Evolutionary conservation across 2,888 invertebrate genomes (phyloP).

Genomic region (Dasysyrphus albostriatus): DNA sequence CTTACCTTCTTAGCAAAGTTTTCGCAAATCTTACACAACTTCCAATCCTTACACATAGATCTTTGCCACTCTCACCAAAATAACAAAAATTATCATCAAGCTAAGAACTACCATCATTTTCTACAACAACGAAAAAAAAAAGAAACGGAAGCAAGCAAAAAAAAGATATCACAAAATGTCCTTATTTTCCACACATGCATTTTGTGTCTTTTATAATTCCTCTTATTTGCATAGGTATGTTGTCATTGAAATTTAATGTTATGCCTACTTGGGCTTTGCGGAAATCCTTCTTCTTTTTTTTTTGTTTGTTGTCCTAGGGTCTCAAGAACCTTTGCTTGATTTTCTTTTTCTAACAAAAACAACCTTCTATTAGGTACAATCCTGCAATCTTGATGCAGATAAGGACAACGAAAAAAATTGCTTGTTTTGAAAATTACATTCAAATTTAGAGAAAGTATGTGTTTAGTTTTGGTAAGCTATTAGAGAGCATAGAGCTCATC

Average conservation of each 20-base stretch:
- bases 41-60: slow-evolving; percentile 50
- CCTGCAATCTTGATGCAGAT: slow-evolving; percentile 69
- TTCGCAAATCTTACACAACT: slow-evolving; percentile 42
- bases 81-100: slow-evolving; percentile 51
- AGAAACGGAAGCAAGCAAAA: not conserved
- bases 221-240: slow-evolving; percentile 73
- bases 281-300: slow-evolving; percentile 30
- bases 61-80: slow-evolving; percentile 39
- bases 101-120: slow-evolving; percentile 28
- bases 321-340: slow-evolving; percentile 5
- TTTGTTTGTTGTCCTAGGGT: not conserved
- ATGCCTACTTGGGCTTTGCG: slow-evolving; percentile 63
- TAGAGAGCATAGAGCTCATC: not conserved
- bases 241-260: slow-evolving; percentile 73
- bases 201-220: slow-evolving; percentile 68
- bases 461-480: not conserved
- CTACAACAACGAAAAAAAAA: not conserved
- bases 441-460: not conserved
- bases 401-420: slow-evolving; percentile 52
- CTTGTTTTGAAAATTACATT: slow-evolving; percentile 12
- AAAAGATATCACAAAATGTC: slow-evolving; percentile 28
- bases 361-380: slow-evolving; percentile 44
- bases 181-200: slow-evolving; percentile 65
- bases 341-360: slow-evolving; percentile 27
- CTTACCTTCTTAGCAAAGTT: not conserved